phyloP scores from a whole-genome alignment of 2,797 vertebrate genomes.

The Syngnathus rostellatus region DNA sequence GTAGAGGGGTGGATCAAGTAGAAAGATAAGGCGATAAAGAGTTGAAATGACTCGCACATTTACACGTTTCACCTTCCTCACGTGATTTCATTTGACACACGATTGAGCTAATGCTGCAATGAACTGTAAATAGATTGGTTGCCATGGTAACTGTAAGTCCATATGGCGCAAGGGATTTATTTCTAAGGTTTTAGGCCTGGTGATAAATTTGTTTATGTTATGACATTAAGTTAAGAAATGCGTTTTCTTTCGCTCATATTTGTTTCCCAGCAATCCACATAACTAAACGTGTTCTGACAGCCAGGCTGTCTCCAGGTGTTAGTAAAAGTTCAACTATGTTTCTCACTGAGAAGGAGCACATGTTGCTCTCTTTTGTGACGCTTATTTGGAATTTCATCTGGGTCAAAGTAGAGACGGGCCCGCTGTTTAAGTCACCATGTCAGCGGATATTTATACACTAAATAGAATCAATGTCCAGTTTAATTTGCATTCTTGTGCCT shows the following conservation, averaged over 20 bases:
- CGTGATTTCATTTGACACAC: constrained; percentile 9
- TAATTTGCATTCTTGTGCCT: constrained; percentile 6
- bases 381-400: constrained; percentile 3
- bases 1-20: constrained; percentile 31
- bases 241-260: background rate
- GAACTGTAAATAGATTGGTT: constrained; percentile 53
- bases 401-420: constrained; percentile 16
- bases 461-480: constrained; percentile 6
- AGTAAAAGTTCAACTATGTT: background rate
- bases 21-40: constrained; percentile 18
- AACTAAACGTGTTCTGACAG: constrained; percentile 3
- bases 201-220: background rate
- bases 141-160: constrained; percentile 39
- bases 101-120: constrained; percentile 26
- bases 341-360: constrained; percentile 18
- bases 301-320: constrained; percentile 5
- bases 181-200: constrained; percentile 11
- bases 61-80: constrained; percentile 25
- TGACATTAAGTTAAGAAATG: background rate
- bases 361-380: constrained; percentile 10
- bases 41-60: constrained; percentile 23
- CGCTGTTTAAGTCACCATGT: constrained; percentile 27
- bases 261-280: background rate
- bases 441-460: constrained; percentile 21
- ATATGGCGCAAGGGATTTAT: constrained; percentile 21